These are phyloP conservation scores for Drosophila bocki DNA, from an alignment of 1,140 invertebrate genomes.

Conservation along the genomic window DNA sequence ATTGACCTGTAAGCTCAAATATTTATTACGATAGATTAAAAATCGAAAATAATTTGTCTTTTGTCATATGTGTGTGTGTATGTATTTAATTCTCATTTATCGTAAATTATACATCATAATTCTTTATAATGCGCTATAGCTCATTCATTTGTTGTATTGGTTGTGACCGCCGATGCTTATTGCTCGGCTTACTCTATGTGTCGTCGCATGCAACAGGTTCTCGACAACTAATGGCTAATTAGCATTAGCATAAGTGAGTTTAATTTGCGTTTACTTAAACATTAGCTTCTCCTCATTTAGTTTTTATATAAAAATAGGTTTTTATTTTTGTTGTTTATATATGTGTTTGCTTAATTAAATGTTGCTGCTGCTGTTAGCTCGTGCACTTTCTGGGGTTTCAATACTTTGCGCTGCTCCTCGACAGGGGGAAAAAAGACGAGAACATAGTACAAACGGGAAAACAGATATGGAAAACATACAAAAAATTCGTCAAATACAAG, in stretches of 20 bases:
- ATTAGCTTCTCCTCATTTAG: slow-evolving; percentile 43
- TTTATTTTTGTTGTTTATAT: slow-evolving; percentile 67
- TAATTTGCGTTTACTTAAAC: slow-evolving; percentile 72
- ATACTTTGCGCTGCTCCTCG: slow-evolving; percentile 62
- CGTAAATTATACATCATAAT: slow-evolving; percentile 76
- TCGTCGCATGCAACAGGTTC: slow-evolving; percentile 50
- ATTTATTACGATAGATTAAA: slow-evolving; percentile 22
- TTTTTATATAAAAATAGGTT: slow-evolving; percentile 81
- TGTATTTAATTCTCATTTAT: slow-evolving; percentile 81
- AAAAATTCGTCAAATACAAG: slow-evolving; percentile 26
- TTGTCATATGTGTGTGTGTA: slow-evolving; percentile 62
- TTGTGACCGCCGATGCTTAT: slow-evolving; percentile 21
- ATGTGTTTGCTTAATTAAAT: slow-evolving; percentile 84
- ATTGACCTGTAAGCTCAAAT: slow-evolving; percentile 28
- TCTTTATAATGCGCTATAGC: slow-evolving; percentile 69
- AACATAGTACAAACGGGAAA: slow-evolving; percentile 25
- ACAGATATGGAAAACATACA: slow-evolving; percentile 33
- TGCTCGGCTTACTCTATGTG: slow-evolving; percentile 17
- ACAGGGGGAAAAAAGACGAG: slow-evolving; percentile 26
- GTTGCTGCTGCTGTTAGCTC: slow-evolving; percentile 76
- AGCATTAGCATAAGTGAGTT: slow-evolving; percentile 50
- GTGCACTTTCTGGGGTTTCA: slow-evolving; percentile 49
- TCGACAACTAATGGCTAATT: slow-evolving; percentile 61
- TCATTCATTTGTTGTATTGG: slow-evolving; percentile 39
- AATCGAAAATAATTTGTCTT: slow-evolving; percentile 36